Conservation (phyloP, 2,888 invertebrate species). For the Sminthurides aquaticus region DNA sequence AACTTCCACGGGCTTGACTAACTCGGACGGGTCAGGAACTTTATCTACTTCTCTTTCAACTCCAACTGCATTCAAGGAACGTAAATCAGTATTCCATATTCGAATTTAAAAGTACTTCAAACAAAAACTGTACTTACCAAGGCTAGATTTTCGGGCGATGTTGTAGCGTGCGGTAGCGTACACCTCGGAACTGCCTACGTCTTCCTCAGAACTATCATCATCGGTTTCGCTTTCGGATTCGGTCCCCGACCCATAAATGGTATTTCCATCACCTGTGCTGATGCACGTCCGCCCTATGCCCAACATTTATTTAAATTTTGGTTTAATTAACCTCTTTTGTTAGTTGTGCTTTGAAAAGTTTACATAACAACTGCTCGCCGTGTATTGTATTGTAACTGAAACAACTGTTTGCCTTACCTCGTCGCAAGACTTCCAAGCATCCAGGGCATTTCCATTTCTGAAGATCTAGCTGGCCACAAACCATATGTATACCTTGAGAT, state of each 20-base stretch:
- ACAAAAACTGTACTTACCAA: neutral
- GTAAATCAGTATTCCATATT: neutral
- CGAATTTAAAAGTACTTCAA: neutral
- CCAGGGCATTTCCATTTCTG: conserved; percentile 49
- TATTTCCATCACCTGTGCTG: neutral
- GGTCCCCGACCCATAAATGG: no score
- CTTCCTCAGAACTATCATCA: neutral
- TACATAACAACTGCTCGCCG: neutral
- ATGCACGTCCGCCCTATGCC: neutral
- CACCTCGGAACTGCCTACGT: neutral
- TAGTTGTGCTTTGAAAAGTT: no score
- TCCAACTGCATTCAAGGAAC: neutral
- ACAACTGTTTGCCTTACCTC: conserved; percentile 6
- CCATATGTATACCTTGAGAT: conserved; percentile 52
- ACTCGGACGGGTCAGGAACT: neutral
- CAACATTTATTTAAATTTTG: no score
- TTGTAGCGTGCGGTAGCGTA: neutral
- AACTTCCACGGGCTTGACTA: neutral
- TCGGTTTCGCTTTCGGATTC: neutral
- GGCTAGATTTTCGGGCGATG: neutral
- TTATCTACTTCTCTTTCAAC: neutral
- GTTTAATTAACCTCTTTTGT: no score
- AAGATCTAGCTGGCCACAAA: conserved; percentile 49
- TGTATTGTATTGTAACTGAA: neutral
- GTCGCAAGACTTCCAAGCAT: conserved; percentile 45